Conservation (phyloP, 2,888 invertebrate genomes). For the Rosalia funebris region DNA sequence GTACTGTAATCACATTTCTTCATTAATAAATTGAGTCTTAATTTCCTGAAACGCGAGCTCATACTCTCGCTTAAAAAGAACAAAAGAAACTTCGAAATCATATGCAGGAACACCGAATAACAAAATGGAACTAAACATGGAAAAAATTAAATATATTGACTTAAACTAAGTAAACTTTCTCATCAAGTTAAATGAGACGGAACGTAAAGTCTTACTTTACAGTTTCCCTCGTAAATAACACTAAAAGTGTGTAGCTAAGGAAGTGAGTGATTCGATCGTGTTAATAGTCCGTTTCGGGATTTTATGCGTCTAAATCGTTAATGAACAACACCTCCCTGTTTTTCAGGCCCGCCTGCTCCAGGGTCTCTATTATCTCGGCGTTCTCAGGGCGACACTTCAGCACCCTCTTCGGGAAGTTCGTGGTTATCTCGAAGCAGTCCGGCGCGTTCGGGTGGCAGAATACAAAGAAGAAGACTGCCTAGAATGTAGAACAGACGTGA, state of each 20-base stretch:
- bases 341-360: constrained; percentile 83
- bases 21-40: constrained; percentile 7
- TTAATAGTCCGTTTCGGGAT: not conserved
- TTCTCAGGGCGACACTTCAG: constrained; percentile 71
- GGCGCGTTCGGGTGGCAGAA: constrained; percentile 95
- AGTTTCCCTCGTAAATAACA: constrained; percentile 16
- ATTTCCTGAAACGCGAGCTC: constrained; percentile 10
- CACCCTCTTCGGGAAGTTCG: constrained; percentile 92
- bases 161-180: constrained; percentile 30
- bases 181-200: constrained; percentile 20
- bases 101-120: not conserved
- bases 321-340: constrained; percentile 93
- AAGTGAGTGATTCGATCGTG: constrained; percentile 7
- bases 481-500: no score
- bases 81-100: constrained; percentile 1
- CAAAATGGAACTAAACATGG: constrained; percentile 4
- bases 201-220: constrained; percentile 20
- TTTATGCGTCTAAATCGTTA: constrained; percentile 88
- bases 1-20: constrained; percentile 12
- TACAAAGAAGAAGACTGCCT: constrained; percentile 95
- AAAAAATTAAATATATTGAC: constrained; percentile 26
- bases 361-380: constrained; percentile 66
- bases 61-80: not conserved
- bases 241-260: constrained; percentile 21
- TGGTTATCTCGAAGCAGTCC: constrained; percentile 92